Evolutionary conservation across 2,797 vertebrate species (phyloP), one percentile per base, ranked within the genome.

Genomic region (Remorina albescens): DNA sequence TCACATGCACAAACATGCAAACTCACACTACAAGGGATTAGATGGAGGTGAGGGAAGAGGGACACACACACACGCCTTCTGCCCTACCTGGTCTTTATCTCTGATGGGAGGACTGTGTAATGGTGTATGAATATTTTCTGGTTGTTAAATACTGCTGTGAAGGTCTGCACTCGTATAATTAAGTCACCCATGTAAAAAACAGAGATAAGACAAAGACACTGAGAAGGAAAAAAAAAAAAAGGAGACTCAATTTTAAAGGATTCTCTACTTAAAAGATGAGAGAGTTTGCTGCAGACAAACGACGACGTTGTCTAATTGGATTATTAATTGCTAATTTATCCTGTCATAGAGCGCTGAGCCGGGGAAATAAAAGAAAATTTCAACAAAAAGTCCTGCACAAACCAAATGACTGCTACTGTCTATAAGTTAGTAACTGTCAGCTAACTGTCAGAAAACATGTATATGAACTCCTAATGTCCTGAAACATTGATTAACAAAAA

Each of bases 21-120:
- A 59, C 72, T 51, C 61, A 46, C 63, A 69, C 61, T 36, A 56
- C 55, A 44, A 59, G 19, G 49, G 75, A 76, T 76, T 81, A 76
- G 68, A 72, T 23, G 0, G 65, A 78, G 49, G 49, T 70, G 60
- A 34, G 26, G 21, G 47, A 25, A 64, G 12, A 47, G 16, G 9
- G 1, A 56, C 21, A 11, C 19, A 2, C 51, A n/a, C 5, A 49
- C 1, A 67, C 54, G 34, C n/a, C 5, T 15, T 2, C 54, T 59
- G 8, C 15, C 59, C 46, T 26, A 68, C 55, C 44, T 25, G 28
- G 42, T 63, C 65, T 36, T 7, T 50, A 23, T 70, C 62, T 62
- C 25, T 61, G 21, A 73, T 30, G 4, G 18, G 13, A 60, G 23
- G 58, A 59, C 39, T 54, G 4, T 34, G 44, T 64, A 59, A 70